Percentiles rank a stretch among this genome's conserved stretches.
These are phyloP conservation scores for Drosophila diplacantha DNA, from an alignment of 2,888 invertebrate genomes.

Conservation along the genomic window DNA sequence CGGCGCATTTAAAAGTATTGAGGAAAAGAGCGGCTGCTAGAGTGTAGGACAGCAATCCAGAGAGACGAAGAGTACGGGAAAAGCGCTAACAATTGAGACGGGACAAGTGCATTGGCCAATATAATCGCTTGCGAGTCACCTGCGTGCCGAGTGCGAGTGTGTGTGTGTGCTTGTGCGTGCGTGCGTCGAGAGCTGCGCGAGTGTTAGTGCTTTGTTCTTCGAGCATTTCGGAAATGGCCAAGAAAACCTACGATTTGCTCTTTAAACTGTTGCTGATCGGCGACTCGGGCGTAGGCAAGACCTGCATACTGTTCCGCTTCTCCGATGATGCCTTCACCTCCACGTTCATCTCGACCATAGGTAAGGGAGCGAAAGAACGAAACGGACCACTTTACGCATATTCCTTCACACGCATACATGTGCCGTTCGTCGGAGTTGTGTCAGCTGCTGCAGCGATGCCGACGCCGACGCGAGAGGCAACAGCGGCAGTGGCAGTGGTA, in stretches of 20 bases:
- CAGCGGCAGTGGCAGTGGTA: neutral
- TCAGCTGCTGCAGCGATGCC: constrained; percentile 14
- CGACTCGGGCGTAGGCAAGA: constrained; percentile 96
- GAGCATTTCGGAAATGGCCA: constrained; percentile 84
- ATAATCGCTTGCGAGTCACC: constrained; percentile 30
- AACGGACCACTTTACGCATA: constrained; percentile 6
- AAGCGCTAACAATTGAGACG: neutral
- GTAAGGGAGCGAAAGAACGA: constrained; percentile 80
- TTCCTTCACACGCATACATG: constrained; percentile 16
- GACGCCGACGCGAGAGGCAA: neutral
- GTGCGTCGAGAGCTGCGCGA: constrained; percentile 19
- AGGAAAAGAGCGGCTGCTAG: constrained; percentile 3
- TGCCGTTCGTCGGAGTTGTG: constrained; percentile 5
- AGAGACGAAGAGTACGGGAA: neutral
- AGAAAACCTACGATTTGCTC: constrained; percentile 95
- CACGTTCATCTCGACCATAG: constrained; percentile 97
- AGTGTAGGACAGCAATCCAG: neutral
- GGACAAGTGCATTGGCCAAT: constrained; percentile 21
- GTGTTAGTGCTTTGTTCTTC: constrained; percentile 44
- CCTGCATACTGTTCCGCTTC: constrained; percentile 95
- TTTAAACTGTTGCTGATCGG: constrained; percentile 95
- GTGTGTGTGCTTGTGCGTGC: constrained; percentile 20
- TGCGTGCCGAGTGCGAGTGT: constrained; percentile 29
- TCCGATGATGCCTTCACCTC: constrained; percentile 97
- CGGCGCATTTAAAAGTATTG: constrained; percentile 17